Base-by-base conservation (phyloP, 1,140 invertebrate genomes). In the Leptopilina clavipes region DNA sequence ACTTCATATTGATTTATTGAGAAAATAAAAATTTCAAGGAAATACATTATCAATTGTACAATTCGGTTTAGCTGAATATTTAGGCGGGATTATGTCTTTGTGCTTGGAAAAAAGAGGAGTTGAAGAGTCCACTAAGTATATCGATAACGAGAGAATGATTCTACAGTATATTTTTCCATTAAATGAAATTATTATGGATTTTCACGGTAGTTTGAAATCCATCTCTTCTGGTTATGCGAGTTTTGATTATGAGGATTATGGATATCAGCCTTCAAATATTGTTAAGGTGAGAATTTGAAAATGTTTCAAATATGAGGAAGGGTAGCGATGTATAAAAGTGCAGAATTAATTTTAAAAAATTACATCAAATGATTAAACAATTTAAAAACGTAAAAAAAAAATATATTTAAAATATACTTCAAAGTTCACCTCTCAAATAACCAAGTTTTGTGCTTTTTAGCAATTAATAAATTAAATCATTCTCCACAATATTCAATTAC, bases 231-330 rank as follows among this genome's bases (percentile, higher is more conserved):
- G 98, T 11, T 99, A 97, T 91, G 98, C 97, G 10, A 98, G 97
- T 89, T 99, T 99, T 91, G 98, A 99, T 91, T 99, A 99, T 90
- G 97, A 99, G 91, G 96, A 98, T 89, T 87, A 93, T 86, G 97
- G 95, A 14, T 99, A 96, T 89, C 91, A 96, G 87, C 71, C 88
- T 14, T 94, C 95, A 76, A 86, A 93, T 77, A 90, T 97, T 81
- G 92, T 94, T 0, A 96, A 95, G 90, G 95, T 97, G n/a, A n/a
- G n/a, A n/a, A n/a, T n/a, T n/a, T n/a, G n/a, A n/a, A n/a, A n/a
- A n/a, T n/a, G n/a, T n/a, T n/a, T n/a, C n/a, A n/a, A n/a, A n/a
- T n/a, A n/a, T n/a, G n/a, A n/a, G n/a, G n/a, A n/a, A n/a, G n/a
- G n/a, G n/a, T n/a, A n/a, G n/a, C n/a, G n/a, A n/a, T n/a, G n/a